Percentiles rank a stretch among this genome's conserved stretches.
phyloP scores from a whole-genome alignment of 2,888 invertebrate species.

The Chrysolina americana region DNA sequence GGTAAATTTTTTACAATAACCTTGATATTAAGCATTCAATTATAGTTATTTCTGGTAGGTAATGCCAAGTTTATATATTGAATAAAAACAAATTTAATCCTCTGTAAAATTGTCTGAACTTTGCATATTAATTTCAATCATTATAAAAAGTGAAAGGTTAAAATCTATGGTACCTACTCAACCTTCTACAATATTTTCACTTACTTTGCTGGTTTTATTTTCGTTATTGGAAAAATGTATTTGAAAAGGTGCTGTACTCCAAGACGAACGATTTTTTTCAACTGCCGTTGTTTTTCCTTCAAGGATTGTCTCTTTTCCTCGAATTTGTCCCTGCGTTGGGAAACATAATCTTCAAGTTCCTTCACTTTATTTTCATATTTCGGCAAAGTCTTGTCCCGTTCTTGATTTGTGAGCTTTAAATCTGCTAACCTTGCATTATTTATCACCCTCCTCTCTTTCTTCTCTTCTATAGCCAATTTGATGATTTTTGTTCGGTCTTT shows the following conservation, averaged over 20 bases:
- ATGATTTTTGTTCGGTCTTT: conserved; percentile 74
- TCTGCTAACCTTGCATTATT: conserved; percentile 63
- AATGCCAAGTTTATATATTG: too few relatives aligned
- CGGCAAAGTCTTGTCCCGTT: conserved; percentile 73
- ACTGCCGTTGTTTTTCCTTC: conserved; percentile 70
- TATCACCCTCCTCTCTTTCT: conserved; percentile 67
- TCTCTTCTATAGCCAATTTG: conserved; percentile 73
- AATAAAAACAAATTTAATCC: too few relatives aligned
- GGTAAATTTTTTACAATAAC: too few relatives aligned
- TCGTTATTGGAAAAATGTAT: conserved; percentile 79
- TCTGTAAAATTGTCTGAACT: too few relatives aligned
- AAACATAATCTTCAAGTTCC: conserved; percentile 74
- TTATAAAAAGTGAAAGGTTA: too few relatives aligned
- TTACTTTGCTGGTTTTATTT: conserved; percentile 72
- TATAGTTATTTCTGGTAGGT: too few relatives aligned
- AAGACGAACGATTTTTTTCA: conserved; percentile 74
- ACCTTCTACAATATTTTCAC: conserved; percentile 31
- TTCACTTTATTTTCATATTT: conserved; percentile 77
- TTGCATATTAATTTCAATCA: too few relatives aligned
- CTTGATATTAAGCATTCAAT: too few relatives aligned
- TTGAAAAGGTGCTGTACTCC: conserved; percentile 77
- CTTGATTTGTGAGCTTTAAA: conserved; percentile 63
- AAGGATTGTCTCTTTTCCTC: conserved; percentile 71
- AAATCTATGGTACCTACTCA: too few relatives aligned
- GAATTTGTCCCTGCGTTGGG: conserved; percentile 71